phyloP scores from a whole-genome alignment of 2,113 vertebrate genomes.

The Bufo bufo region DNA sequence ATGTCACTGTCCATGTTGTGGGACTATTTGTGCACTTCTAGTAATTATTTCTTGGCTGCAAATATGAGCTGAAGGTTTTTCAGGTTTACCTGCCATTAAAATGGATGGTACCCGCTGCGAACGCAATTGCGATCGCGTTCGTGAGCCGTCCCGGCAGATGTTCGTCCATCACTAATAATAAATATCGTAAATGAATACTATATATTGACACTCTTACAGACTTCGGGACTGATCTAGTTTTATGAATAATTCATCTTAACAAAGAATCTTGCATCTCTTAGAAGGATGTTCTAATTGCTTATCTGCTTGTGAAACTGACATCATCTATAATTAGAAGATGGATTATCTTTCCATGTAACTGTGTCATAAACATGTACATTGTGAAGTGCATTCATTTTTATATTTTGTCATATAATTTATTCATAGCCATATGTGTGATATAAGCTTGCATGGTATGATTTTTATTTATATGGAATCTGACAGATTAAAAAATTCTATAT shows the following conservation, averaged over 20 bases:
- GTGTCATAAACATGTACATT: background rate
- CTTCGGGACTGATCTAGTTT: background rate
- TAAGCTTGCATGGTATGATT: background rate
- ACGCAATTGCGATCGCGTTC: no score
- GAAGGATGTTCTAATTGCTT: background rate
- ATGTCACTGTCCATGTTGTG: no score
- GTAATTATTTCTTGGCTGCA: no score
- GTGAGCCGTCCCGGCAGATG: no score
- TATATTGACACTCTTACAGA: background rate
- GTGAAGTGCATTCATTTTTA: background rate
- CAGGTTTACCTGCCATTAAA: no score
- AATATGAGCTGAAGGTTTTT: no score
- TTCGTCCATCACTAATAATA: no score
- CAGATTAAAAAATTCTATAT: background rate
- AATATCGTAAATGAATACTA: no score
- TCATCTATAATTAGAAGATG: background rate
- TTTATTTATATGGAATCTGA: background rate
- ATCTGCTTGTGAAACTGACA: background rate
- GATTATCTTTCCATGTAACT: background rate
- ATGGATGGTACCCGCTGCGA: no score
- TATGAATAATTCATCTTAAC: background rate
- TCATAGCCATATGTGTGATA: background rate
- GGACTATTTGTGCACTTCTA: no score
- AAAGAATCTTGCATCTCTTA: background rate
- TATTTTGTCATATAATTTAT: background rate